Percentiles rank a stretch among this genome's conserved stretches.
phyloP scores from a whole-genome alignment of 2,113 vertebrate genomes.

The Nansenia antarctica region DNA sequence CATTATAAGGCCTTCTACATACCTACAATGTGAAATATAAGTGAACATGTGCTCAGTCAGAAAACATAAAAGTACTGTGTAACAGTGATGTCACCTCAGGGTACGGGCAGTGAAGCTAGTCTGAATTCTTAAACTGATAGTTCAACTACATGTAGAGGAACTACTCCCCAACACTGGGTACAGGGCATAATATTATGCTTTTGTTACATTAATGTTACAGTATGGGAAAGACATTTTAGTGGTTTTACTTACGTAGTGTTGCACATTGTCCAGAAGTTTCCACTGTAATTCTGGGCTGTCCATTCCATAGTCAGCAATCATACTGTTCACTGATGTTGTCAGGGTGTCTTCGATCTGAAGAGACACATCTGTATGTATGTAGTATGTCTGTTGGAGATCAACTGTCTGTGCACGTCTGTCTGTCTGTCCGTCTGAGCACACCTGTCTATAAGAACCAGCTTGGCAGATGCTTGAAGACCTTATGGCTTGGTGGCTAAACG shows the following conservation, averaged over 20 bases:
- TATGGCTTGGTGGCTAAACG: too few species aligned
- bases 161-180: too few species aligned
- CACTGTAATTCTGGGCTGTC: background rate
- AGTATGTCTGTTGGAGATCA: background rate
- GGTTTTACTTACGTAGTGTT: slow-evolving; percentile 51
- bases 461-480: too few species aligned
- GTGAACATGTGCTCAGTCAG: background rate
- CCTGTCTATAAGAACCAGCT: too few species aligned
- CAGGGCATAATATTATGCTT: too few species aligned
- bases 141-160: too few species aligned
- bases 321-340: background rate
- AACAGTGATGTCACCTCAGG: too few species aligned
- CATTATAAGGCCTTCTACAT: background rate
- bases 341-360: slow-evolving; percentile 48
- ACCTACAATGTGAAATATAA: background rate
- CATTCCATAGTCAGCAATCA: slow-evolving; percentile 42
- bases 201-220: background rate
- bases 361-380: background rate
- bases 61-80: background rate
- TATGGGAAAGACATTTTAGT: background rate
- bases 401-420: background rate
- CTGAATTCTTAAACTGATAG: too few species aligned
- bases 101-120: too few species aligned
- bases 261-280: slow-evolving; percentile 61
- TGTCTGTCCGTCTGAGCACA: background rate